Evolutionary conservation across 1,140 invertebrate genomes (phyloP).

Genomic region (Periplaneta americana): DNA sequence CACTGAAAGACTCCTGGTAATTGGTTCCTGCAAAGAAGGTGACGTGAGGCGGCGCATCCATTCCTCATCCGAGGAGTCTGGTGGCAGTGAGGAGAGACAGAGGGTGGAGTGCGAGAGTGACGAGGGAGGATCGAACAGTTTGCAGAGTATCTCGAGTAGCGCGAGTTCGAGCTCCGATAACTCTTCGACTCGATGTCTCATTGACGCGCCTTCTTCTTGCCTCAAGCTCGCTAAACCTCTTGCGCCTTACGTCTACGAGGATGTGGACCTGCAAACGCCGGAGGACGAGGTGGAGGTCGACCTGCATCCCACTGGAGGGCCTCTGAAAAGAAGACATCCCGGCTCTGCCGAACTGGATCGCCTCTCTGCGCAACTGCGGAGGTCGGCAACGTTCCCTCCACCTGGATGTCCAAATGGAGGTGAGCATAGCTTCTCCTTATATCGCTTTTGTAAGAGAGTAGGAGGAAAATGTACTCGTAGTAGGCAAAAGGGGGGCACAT

Average conservation of each 20-base stretch:
- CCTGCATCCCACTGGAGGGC: neutral
- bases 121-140: conserved; percentile 7
- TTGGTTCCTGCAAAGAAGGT: neutral
- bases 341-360: neutral
- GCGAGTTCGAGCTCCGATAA: neutral
- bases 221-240: neutral
- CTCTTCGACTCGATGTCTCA: neutral
- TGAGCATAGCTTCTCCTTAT: too few relatives aligned
- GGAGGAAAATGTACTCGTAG: too few relatives aligned
- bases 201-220: neutral
- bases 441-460: too few relatives aligned
- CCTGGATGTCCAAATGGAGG: neutral
- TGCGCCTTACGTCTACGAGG: neutral
- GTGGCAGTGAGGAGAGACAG: neutral
- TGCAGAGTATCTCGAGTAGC: conserved; percentile 5
- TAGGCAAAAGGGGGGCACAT: too few relatives aligned
- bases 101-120: conserved; percentile 3
- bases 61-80: neutral
- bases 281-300: neutral
- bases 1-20: neutral
- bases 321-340: neutral
- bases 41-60: neutral
- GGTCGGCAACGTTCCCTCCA: conserved; percentile 7
- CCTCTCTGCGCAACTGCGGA: neutral
- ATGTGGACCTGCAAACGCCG: neutral